Base-by-base conservation (phyloP, 1,140 invertebrate species). In the Myzus persicae region DNA sequence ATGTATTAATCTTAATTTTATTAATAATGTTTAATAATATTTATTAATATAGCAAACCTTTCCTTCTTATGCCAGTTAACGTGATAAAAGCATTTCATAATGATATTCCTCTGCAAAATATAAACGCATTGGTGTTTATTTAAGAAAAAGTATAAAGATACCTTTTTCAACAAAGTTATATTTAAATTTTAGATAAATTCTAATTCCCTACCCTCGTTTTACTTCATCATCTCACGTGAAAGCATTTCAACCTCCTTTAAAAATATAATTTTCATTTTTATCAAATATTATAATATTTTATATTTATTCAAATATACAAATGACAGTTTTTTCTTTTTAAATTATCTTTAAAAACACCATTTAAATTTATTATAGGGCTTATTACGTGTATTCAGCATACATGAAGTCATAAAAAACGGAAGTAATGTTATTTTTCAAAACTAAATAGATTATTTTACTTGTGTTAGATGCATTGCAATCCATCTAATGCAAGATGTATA, bases 171-270 rank as follows among this genome's bases (percentile, higher is more conserved):
- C n/a, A 36, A 91, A 44, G 90, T 91, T 22, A 46, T 82, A 91
- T 91, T 76, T 91, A 91, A 46, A 91, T 76, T 91, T 91, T 76
- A 81, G 67, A 81, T 91, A 48, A 82, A 82, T 91, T 67, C 18
- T 81, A 81, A 91, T 36, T 76, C 4, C 31, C 11, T 44, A 46
- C 44, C 31, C 44, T 87, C 85, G 9, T 67, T 91, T 67, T 91
- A 91, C 26, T 91, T 91, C 48, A 40, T 26, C 42, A 67, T 42
- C 6, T 67, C 26, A 42, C 18, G 48, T 67, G 54, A 26, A 90
- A 42, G 22, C 24, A 59, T 90, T 67, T 90, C 7, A 90, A 20
- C 11, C 20, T 90, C 40, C n/a, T 90, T 36, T 89, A 51, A 44
- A 89, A 51, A 89, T 51, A 89, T 87, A 46, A 87, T 87, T 46